Percentiles rank a stretch among this genome's conserved stretches.
Conservation (phyloP, 2,888 invertebrate genomes). For the Melikaiella ostensackeni region DNA sequence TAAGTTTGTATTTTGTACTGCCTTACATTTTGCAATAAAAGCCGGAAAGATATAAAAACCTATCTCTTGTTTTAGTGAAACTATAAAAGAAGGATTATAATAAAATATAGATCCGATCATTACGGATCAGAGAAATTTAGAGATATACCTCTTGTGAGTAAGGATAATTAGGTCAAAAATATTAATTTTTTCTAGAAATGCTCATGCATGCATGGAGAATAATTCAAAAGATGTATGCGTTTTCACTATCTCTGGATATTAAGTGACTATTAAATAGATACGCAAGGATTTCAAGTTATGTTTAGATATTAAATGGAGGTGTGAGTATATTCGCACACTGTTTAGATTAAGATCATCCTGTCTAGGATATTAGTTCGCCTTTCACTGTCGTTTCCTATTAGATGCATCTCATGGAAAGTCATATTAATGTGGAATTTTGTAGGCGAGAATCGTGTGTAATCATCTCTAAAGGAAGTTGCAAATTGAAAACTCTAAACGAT, state of each 20-base stretch:
- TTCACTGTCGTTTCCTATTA: conserved; percentile 57
- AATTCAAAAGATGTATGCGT: not conserved
- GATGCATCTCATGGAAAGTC: conserved; percentile 53
- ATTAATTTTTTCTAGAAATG: not conserved
- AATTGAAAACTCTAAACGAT: not conserved
- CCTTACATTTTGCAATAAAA: conserved; percentile 61
- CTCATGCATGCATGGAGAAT: not conserved
- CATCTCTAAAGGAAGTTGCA: conserved; percentile 24
- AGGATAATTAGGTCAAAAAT: not conserved
- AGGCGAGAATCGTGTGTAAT: conserved; percentile 7
- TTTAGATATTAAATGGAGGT: not conserved
- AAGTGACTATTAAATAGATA: not conserved
- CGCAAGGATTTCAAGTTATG: not conserved
- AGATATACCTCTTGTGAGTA: not conserved
- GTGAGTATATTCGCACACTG: not conserved
- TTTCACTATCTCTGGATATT: not conserved
- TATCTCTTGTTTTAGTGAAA: not conserved
- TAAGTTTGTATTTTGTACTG: conserved; percentile 37
- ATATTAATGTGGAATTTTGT: conserved; percentile 21
- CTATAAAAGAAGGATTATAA: not conserved
- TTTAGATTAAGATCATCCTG: conserved; percentile 14
- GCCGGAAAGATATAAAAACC: conserved; percentile 40
- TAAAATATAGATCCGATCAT: not conserved
- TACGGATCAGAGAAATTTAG: not conserved
- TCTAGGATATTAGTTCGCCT: conserved; percentile 43